Base-by-base conservation (phyloP, 53 echinoderm and acorn worm species). In the Paracentrotus lividus region DNA sequence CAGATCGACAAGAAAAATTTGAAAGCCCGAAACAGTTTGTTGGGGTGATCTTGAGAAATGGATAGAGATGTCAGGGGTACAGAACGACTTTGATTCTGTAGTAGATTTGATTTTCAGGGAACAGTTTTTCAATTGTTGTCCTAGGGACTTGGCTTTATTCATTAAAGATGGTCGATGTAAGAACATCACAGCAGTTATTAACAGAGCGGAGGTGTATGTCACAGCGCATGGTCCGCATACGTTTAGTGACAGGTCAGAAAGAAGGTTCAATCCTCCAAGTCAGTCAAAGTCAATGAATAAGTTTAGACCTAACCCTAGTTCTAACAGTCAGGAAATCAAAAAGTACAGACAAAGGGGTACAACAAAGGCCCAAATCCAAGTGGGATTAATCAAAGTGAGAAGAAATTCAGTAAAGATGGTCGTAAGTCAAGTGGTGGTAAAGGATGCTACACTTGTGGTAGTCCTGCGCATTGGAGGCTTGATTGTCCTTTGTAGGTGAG, bases 111-210 rank as follows among this genome's bases (percentile, higher is more conserved):
- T 61, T 3, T 3, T 61, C 3, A 61, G 61, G 26, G 61, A 61
- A 13, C 61, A 61, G 21, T 61, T 61, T 61, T n/a, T 61, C 26
- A 61, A 61, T 61, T 61, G 61, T 61, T 61, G 61, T n/a, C 61
- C 61, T 10, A 61, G 21, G 26, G 61, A 61, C 26, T 61, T 61
- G 21, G 61, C 61, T 4, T 4, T 61, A 20, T 61, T 61, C 21
- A 61, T 61, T n/a, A 61, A n/a, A 23, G 61, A 61, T 14, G 61
- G 61, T 24, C 23, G 4, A 13, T 61, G 61, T 61, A 61, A n/a
- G 4, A 61, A 61, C 61, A 61, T 61, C 12, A n/a, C 8, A 24
- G 61, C 8, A 23, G 61, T 61, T 61, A 61, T 4, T 20, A 23
- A 61, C 21, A 5, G 61, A n/a, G 61, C 61, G 21, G 61, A 23